These are phyloP conservation scores for Serrognathus titanus DNA, from an alignment of 2,888 invertebrate genomes.

Conservation along the genomic window DNA sequence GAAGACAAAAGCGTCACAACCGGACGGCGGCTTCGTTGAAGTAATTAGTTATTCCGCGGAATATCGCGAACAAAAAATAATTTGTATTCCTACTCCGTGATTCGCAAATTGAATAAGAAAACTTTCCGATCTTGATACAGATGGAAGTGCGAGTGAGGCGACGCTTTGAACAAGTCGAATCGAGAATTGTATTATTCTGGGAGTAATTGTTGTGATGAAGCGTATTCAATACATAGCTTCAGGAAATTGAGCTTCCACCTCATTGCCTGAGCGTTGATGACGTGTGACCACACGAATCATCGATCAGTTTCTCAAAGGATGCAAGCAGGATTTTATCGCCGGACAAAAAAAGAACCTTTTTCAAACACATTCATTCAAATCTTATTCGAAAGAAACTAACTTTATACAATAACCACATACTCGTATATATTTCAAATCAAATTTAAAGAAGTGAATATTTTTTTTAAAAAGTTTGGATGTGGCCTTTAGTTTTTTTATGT, in stretches of 20 bases:
- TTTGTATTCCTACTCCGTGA: conserved; percentile 10
- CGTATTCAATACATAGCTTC: conserved; percentile 24
- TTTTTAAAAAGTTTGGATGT: too few relatives aligned
- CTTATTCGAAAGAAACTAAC: too few relatives aligned
- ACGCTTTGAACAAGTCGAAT: not conserved
- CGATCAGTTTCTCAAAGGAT: conserved; percentile 31
- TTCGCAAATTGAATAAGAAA: conserved; percentile 7
- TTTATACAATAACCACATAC: too few relatives aligned
- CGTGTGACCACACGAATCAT: conserved; percentile 40
- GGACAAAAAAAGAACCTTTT: too few relatives aligned
- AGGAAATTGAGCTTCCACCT: conserved; percentile 43
- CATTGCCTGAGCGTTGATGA: conserved; percentile 39
- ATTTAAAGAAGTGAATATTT: too few relatives aligned
- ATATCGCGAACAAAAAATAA: conserved; percentile 9
- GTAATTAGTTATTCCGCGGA: conserved; percentile 1
- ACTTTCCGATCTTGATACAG: not conserved
- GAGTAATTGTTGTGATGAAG: conserved; percentile 31
- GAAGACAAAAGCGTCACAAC: not conserved
- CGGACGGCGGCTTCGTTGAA: not conserved
- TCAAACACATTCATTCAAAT: too few relatives aligned
- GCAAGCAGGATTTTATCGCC: conserved; percentile 9
- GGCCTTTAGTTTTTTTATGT: too few relatives aligned
- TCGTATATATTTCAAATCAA: too few relatives aligned
- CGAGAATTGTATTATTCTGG: conserved; percentile 18
- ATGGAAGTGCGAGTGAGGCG: not conserved